A percentile compares a stretch with the other conserved stretches of the same genome.
phyloP scores from a whole-genome alignment of 1,140 invertebrate species.

The Pantala flavescens region DNA sequence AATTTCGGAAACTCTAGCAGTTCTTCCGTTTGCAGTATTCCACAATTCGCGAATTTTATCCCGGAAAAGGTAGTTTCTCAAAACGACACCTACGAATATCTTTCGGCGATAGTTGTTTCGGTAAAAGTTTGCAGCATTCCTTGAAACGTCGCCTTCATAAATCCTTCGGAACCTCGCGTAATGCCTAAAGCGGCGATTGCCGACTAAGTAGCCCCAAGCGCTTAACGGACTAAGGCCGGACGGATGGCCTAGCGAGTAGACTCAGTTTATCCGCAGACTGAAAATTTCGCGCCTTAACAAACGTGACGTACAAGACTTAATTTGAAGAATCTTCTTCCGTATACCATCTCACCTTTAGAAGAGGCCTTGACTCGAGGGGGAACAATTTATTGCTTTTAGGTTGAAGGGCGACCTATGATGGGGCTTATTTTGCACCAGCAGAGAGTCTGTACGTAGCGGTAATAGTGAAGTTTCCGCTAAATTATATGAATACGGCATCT shows the following conservation, averaged over 20 bases:
- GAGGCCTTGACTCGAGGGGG: background rate
- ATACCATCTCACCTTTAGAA: background rate
- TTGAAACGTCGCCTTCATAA: background rate
- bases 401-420: background rate
- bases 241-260: background rate
- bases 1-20: too few relatives aligned
- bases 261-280: background rate
- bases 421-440: background rate
- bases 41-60: too few relatives aligned
- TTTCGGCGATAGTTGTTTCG: too few relatives aligned
- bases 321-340: background rate
- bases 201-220: background rate
- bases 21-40: too few relatives aligned
- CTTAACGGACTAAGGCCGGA: background rate
- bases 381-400: background rate
- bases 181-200: background rate
- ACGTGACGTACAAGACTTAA: background rate
- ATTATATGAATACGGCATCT: too few relatives aligned
- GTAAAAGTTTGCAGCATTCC: too few relatives aligned
- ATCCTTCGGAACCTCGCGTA: background rate
- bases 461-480: background rate
- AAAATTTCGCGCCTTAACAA: background rate
- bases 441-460: background rate
- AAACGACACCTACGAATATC: too few relatives aligned
- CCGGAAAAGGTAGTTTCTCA: too few relatives aligned